Base-by-base conservation (phyloP, 1,140 invertebrate genomes). In the Aradophagus sp. region DNA sequence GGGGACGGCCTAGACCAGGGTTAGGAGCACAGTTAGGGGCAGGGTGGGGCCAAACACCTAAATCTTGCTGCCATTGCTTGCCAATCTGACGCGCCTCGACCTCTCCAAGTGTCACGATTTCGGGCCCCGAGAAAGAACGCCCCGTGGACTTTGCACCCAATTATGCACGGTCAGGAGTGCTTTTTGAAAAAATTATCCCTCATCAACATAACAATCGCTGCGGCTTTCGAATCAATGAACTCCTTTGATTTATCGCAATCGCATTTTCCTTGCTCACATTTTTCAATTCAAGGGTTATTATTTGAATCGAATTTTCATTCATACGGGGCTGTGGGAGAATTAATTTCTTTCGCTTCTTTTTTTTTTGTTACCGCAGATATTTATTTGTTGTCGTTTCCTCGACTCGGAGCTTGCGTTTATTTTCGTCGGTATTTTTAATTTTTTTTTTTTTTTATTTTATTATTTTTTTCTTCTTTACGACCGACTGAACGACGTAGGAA, bases 1-100 rank as follows among this genome's bases (percentile, higher is more conserved):
- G 76, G 75, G 79, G 79, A 77, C 76, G 68, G 78, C 34, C 76
- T 79, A 74, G 66, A 68, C 70, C 74, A 74, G 68, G 77, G 77
- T 79, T 77, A 78, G 75, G 17, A 56, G 52, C 65, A 63, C 38
- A 32, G 59, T 42, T 48, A 52, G 45, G 44, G 53, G 44, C 36
- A 62, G 77, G 82, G 82, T 83, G 82, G 82, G 80, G 82, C 79
- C 74, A 75, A 75, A 62, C 69, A 74, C 45, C 71, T 77, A 74
- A 76, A 66, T 66, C 45, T 26, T 62, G 59, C 73, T 47, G 47
- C 47, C 17, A 47, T 52, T 61, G 61, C 70, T 77, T 75, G 62
- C 74, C 76, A 77, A 71, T 73, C 73, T 72, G 65, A 73, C 67
- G 44, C 62, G 50, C 52, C 52, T 35, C 27, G 34, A 59, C 55